These are phyloP conservation scores for Dasysyrphus tricinctus DNA, from an alignment of 2,888 invertebrate genomes.

Conservation along the genomic window DNA sequence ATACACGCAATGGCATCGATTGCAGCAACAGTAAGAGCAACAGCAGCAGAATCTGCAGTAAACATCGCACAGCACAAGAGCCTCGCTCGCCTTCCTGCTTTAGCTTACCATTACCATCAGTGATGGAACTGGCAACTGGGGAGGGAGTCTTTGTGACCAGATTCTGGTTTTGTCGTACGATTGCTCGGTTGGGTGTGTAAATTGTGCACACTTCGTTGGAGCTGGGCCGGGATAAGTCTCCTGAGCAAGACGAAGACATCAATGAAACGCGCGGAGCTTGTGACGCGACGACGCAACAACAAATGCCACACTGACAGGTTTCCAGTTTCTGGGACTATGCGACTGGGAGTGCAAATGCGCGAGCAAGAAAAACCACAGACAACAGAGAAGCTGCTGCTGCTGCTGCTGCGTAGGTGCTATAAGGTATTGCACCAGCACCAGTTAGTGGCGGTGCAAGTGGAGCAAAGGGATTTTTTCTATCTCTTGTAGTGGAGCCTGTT, in stretches of 20 bases:
- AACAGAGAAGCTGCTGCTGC: constrained; percentile 42
- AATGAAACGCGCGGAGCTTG: constrained; percentile 69
- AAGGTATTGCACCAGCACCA: constrained; percentile 59
- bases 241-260: constrained; percentile 67
- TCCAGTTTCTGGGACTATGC: constrained; percentile 48
- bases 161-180: constrained; percentile 74
- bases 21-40: constrained; percentile 51
- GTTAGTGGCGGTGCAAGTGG: not conserved
- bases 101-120: not conserved
- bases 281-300: constrained; percentile 71
- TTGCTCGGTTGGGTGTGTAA: constrained; percentile 71
- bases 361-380: constrained; percentile 64
- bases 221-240: constrained; percentile 35
- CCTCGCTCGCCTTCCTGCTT: constrained; percentile 65
- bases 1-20: constrained; percentile 74
- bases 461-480: constrained; percentile 30
- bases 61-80: constrained; percentile 63
- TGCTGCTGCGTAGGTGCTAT: constrained; percentile 71
- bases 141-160: constrained; percentile 61
- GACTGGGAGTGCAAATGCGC: constrained; percentile 44
- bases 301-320: constrained; percentile 73
- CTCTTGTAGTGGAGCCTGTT: constrained; percentile 23
- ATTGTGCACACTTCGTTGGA: constrained; percentile 73
- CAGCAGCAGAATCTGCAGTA: constrained; percentile 60
- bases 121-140: not conserved